Conservation (phyloP, 2,888 invertebrate genomes). For the Cryptocheilus praepositus region DNA sequence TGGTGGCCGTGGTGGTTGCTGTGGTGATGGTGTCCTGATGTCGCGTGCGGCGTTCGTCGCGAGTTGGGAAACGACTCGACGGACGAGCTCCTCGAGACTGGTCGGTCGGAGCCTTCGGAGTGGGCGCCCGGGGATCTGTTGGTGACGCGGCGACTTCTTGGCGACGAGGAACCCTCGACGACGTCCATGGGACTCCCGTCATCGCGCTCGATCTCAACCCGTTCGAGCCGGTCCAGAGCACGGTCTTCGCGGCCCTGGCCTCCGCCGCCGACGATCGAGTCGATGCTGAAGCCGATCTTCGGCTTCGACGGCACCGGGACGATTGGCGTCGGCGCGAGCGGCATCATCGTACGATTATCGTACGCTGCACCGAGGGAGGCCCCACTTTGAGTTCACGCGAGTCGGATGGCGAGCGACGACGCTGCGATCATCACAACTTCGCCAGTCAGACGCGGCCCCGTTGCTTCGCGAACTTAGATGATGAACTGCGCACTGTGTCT, state of each 20-base stretch:
- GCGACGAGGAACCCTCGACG: constrained; percentile 69
- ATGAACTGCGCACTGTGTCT: too few species aligned
- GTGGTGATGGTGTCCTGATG: constrained; percentile 59
- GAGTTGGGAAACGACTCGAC: constrained; percentile 71
- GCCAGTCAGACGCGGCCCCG: too few species aligned
- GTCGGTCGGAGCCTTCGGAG: constrained; percentile 76
- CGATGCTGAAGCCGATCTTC: constrained; percentile 96
- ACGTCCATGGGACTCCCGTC: constrained; percentile 67
- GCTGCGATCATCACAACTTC: too few species aligned
- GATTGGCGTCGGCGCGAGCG: constrained; percentile 95
- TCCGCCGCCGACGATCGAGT: constrained; percentile 90
- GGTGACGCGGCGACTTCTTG: constrained; percentile 56
- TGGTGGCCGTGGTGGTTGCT: constrained; percentile 56
- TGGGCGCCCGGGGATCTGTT: constrained; percentile 76
- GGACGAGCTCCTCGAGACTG: constrained; percentile 69
- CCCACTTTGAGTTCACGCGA: constrained; percentile 30
- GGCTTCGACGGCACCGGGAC: constrained; percentile 94
- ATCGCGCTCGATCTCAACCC: constrained; percentile 65
- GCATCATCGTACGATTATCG: constrained; percentile 85
- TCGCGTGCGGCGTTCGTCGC: constrained; percentile 64
- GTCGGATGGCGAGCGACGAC: too few species aligned
- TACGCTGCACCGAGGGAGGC: constrained; percentile 44
- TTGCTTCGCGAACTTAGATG: too few species aligned
- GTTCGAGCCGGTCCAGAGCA: constrained; percentile 58
- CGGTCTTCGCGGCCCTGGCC: constrained; percentile 75